Evolutionary conservation across 2,888 invertebrate species (phyloP).

Genomic region (Syrphus vitripennis): DNA sequence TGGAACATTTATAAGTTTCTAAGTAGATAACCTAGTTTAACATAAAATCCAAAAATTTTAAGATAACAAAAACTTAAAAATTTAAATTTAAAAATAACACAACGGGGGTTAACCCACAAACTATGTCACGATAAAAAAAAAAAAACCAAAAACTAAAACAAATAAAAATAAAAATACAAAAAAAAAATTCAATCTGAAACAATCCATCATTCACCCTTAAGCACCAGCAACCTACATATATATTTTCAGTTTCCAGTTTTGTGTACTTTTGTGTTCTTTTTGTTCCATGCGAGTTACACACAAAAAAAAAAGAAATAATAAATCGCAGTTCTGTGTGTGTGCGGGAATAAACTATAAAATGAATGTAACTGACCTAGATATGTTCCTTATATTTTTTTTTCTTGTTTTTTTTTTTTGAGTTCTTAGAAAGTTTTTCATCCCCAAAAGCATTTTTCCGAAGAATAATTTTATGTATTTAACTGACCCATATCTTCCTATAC

Average conservation of each 20-base stretch:
- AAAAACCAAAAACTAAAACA: background rate
- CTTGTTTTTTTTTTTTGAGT: background rate
- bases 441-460: background rate
- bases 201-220: slow-evolving; percentile 8
- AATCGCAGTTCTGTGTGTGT: background rate
- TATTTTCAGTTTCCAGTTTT: background rate
- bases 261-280: background rate
- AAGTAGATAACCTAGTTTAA: background rate
- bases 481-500: background rate
- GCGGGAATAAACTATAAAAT: background rate
- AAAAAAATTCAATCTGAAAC: background rate
- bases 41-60: background rate
- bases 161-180: background rate
- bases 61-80: background rate
- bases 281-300: background rate
- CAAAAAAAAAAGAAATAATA: background rate
- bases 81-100: background rate
- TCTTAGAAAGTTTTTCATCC: background rate
- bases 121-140: background rate
- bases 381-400: background rate
- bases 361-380: slow-evolving; percentile 7
- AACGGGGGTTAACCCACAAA: background rate
- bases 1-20: too few relatives aligned
- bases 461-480: background rate
- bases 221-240: slow-evolving; percentile 1